Evolutionary conservation across 2,113 vertebrate genomes (phyloP), one percentile per base, ranked within the genome.

Genomic region (Chaenocephalus aceratus): DNA sequence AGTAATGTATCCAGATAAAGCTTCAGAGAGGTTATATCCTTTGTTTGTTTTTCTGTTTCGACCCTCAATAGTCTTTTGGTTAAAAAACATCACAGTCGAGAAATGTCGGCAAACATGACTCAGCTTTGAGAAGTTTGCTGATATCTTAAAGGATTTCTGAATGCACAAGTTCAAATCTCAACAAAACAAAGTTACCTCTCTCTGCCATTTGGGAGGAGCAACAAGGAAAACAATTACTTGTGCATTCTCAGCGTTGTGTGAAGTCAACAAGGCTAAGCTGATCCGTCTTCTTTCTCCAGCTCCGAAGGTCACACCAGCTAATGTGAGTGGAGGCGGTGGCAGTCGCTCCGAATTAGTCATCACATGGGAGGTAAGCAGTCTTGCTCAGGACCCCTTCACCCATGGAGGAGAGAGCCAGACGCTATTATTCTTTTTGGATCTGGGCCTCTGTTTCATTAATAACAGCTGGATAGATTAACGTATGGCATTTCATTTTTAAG

Each of bases 261-360:
- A 78, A 81, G 63, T 77, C 69, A 80, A 71, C 79, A 69, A 58
- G 67, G 46, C 72, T 89, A 71, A 91, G 62, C 72, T 72, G 75
- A 78, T 75, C 72, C 93, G 67, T 94, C 80, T 91, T 86, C 82
- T 79, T 80, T 54, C 77, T 65, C 10, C 92, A 99, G 98, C 97
- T 89, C 98, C 98, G 0, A 97, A 97, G 92, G 96, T 98, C 93
- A 97, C 97, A 23, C 98, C 98, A 1, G 97, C 97, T 21, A 99
- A 97, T 0, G 97, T 99, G 94, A 98, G 97, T 1, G 98, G 98
- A 86, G 98, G 98, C 9, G 98, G 98, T 72, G 98, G 98, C 86
- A 99, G 96, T 93, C 97, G 96, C 82, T 97, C 97, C 0, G 98
- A 99, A 91, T 96, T 99, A 94, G 97, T 99, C 91, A 99, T 99